Evolutionary conservation across 2,113 vertebrate species (phyloP), one percentile per base, ranked within the genome.

Genomic region (Petaurus breviceps): DNA sequence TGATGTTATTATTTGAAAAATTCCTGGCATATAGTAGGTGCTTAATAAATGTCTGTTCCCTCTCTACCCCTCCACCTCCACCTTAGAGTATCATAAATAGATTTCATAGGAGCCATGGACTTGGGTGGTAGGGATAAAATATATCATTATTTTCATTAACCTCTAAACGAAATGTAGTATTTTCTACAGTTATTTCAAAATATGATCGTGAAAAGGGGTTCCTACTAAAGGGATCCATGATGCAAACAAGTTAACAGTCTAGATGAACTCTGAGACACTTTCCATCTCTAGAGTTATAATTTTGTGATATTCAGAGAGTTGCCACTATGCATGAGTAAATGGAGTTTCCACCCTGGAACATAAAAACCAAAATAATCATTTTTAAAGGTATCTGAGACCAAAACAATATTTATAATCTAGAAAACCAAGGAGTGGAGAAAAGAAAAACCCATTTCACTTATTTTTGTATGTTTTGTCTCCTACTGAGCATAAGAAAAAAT

Each of bases 361-460:
- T 43, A 84, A 43, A 68, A 68, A 37, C 31, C 16, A 68, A n/a
- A 84, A 84, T 3, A 23, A 19, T 84, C 37, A 84, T 8, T 43
- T 84, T 43, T n/a, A 84, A 77, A 84, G 10, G 6, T 84, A 43
- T 6, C 11, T 84, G 23, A 84, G 19, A 84, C 7, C 37, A 84
- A 84, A 84, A 84, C 68, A 84, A 23, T 37, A 93, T 92, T 95
- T 24, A 57, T 94, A 55, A 94, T 55, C 22, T 54, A 12, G 57
- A 51, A 89, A 94, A 51, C 50, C 5, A 47, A n/a, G 19, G 3
- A 51, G 31, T 68, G 93, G 92, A 94, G 24, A 22, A 91, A 47
- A 46, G 43, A 91, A 92, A 51, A 77, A 93, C 11, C 16, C 47
- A n/a, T 22, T 92, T 54, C 50, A 28, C 31, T 16, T 53, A 43